Base-by-base conservation (phyloP, 1,140 invertebrate species). In the Physella acuta region DNA sequence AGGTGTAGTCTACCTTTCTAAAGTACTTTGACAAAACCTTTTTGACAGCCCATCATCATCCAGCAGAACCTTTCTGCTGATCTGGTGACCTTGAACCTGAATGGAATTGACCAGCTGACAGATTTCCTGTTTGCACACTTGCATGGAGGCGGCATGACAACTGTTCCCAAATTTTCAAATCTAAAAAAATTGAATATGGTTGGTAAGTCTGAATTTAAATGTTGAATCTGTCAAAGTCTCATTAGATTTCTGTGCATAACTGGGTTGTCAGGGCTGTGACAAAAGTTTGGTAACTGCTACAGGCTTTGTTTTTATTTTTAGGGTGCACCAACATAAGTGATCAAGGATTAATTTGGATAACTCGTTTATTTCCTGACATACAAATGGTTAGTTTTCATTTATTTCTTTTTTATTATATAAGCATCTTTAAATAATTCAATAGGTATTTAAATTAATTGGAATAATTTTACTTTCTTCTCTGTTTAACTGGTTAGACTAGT, bases 301-400 rank as follows among this genome's bases (percentile, higher is more conserved):
- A n/a, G n/a, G n/a, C n/a, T 44, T 11, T 44, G 20, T 44, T 11
- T 44, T 44, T 44, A 11, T 44, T 44, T 51, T 5, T 55, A 72
- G 71, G 71, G 3, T 72, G 71, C 39, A n/a, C 39, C n/a, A 51
- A 72, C 58, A n/a, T 72, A 39, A 55, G 65, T n/a, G 71, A 72
- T 30, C 51, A 44, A 31, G 71, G 65, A 14, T 20, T 72, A 24
- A 64, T 11, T 33, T 72, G 71, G 71, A 63, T 68, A 8, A 26
- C 71, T 33, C 61, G 39, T 26, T 37, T 72, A 31, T 58, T 52
- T 30, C 59, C 71, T 34, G 65, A 59, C 17, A 17, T 67, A 4
- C 55, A 67, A 39, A 44, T 37, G 53, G 28, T 55, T 61, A 37
- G 1, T 66, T 55, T 53, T 66, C 37, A 37, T 2, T 39, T 8